Conservation (phyloP, 2,888 invertebrate genomes). For the Chrysina gloriosa region DNA sequence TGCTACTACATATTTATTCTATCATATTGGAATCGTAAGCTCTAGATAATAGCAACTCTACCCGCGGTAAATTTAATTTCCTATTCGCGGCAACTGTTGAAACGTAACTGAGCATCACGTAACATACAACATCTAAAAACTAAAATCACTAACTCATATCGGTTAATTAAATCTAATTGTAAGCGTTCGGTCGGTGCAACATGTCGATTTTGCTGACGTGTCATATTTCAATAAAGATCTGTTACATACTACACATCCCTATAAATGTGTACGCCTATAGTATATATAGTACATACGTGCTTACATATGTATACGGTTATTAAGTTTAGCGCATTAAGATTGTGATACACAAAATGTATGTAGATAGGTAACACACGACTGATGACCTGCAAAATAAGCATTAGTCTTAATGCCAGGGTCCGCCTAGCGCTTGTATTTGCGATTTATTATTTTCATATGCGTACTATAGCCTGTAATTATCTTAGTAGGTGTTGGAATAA, state of each 20-base stretch:
- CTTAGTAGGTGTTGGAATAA: constrained; percentile 43
- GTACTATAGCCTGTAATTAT: constrained; percentile 44
- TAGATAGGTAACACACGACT: not conserved
- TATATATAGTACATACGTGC: not conserved
- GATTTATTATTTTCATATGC: constrained; percentile 45
- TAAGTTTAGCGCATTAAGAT: not conserved
- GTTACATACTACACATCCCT: not conserved
- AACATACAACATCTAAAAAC: not conserved
- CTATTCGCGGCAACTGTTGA: not conserved
- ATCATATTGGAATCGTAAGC: not conserved
- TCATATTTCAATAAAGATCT: not conserved
- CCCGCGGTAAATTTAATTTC: constrained; percentile 2
- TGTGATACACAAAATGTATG: not conserved
- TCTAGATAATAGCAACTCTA: not conserved
- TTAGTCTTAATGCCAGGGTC: constrained; percentile 40
- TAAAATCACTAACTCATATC: constrained; percentile 15
- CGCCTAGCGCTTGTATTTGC: constrained; percentile 36
- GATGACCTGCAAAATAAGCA: constrained; percentile 9
- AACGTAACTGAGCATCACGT: not conserved
- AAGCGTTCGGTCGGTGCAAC: not conserved
- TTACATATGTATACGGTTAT: not conserved
- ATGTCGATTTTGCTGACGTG: constrained; percentile 1
- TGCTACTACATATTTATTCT: not conserved
- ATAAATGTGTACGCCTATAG: not conserved
- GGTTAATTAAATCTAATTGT: constrained; percentile 22